Base-by-base conservation (phyloP, 2,888 invertebrate species). In the Lasioglossum marginatum region DNA sequence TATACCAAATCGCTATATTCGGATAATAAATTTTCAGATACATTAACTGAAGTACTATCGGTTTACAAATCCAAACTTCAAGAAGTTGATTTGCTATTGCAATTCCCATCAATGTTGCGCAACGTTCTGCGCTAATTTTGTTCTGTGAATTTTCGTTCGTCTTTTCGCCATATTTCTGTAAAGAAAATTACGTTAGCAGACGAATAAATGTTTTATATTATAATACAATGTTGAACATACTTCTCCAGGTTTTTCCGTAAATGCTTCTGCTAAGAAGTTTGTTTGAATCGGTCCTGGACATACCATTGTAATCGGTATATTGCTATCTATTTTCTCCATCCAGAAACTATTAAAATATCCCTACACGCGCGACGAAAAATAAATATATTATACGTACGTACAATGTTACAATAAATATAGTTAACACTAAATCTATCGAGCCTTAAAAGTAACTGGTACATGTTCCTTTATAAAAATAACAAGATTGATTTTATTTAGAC, bases 221-320 rank as follows among this genome's bases (percentile, higher is more conserved):
- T n/a, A 70, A 68, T 23, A 14, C 5, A 70, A 57, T 14, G 6
- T 27, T 40, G 40, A 57, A 66, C 88, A 87, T 94, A 97, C 97
- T 95, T 97, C 95, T 81, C 97, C 97, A 2, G 94, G 90, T 88
- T 96, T 96, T 10, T 95, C 97, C 0, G 98, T 98, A 92, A 97
- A 98, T 87, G 97, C 96, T 92, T 97, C 96, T 57, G 96, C 93
- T 57, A 97, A 95, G 87, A 98, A 96, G 88, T 97, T 96, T 0
- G 97, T 97, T 92, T 97, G 97, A 27, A 97, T 96, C 4, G 98
- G 98, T 8, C 98, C 98, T 0, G 98, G 98, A 92, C 98, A 97
- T 57, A 97, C 95, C 70, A 98, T 93, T 0, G 97, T 97, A 0
- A 98, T 96, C 48, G 96, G 92, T 75, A 98, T 95, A 78, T 96